These are phyloP conservation scores for Himalopsyche anomala DNA, from an alignment of 2,888 invertebrate species.

Conservation along the genomic window DNA sequence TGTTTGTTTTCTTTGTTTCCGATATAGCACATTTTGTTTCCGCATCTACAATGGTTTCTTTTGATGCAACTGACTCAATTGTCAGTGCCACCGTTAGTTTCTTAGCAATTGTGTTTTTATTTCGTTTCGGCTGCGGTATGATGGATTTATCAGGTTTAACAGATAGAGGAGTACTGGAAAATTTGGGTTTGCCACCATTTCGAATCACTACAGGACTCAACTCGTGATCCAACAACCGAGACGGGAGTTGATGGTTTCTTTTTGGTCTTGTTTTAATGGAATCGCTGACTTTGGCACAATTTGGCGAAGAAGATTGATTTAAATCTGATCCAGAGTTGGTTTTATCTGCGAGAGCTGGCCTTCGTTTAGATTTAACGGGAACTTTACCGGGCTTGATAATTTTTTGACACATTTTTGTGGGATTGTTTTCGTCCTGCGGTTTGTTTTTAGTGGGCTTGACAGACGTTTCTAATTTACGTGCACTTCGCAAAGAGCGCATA, in stretches of 20 bases:
- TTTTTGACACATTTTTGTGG: conserved; percentile 56
- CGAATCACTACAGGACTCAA: conserved; percentile 69
- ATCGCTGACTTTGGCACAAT: background rate
- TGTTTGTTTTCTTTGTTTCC: background rate
- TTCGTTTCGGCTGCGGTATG: background rate
- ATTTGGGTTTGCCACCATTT: conserved; percentile 46
- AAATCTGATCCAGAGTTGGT: conserved; percentile 62
- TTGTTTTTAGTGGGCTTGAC: background rate
- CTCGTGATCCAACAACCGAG: conserved; percentile 71
- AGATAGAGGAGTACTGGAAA: conserved; percentile 60
- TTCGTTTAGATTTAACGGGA: background rate
- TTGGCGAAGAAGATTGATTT: conserved; percentile 49
- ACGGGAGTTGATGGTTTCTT: conserved; percentile 71
- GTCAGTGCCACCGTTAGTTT: background rate
- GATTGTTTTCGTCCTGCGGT: conserved; percentile 56
- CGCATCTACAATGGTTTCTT: background rate
- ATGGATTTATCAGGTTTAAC: background rate
- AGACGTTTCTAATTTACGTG: conserved; percentile 49
- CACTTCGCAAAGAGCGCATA: conserved; percentile 59
- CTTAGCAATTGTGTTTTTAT: background rate
- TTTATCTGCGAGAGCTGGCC: conserved; percentile 62
- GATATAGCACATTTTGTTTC: background rate
- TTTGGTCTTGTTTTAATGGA: conserved; percentile 68
- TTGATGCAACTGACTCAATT: background rate
- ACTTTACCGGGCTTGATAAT: background rate